Percentiles rank a stretch among this genome's conserved stretches.
These are phyloP conservation scores for Nomada fabriciana DNA, from an alignment of 2,888 invertebrate genomes.

Conservation along the genomic window DNA sequence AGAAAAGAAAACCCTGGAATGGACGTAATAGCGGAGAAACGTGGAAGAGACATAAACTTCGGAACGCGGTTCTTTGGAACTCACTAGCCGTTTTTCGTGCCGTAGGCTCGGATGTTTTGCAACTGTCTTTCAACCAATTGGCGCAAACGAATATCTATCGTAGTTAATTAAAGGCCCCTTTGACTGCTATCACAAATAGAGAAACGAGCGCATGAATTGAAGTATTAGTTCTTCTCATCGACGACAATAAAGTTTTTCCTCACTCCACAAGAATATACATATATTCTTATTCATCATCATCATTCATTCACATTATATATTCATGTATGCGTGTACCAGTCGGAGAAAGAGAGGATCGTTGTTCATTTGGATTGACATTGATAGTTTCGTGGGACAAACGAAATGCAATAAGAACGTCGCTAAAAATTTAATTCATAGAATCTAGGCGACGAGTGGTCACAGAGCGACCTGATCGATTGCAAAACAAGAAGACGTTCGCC, in stretches of 20 bases:
- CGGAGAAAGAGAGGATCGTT: conserved; percentile 38
- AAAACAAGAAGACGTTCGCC: background rate
- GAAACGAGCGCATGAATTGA: conserved; percentile 49
- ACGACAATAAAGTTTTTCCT: conserved; percentile 52
- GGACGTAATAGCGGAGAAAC: conserved; percentile 58
- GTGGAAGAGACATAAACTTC: conserved; percentile 53
- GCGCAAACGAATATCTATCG: conserved; percentile 57
- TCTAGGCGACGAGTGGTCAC: background rate
- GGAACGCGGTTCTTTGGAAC: conserved; percentile 64
- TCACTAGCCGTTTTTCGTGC: conserved; percentile 57
- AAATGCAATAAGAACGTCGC: background rate
- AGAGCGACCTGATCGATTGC: background rate
- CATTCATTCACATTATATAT: background rate
- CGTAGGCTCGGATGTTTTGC: conserved; percentile 64
- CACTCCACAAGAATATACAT: conserved; percentile 38
- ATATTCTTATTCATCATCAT: background rate
- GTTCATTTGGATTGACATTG: conserved; percentile 51
- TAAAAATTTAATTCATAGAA: conserved; percentile 2
- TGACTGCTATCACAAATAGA: conserved; percentile 68
- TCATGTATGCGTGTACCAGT: background rate
- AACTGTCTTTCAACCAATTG: conserved; percentile 36
- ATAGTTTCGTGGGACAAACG: conserved; percentile 34
- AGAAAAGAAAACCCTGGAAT: conserved; percentile 52
- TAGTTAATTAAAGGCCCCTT: conserved; percentile 67
- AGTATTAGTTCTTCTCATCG: conserved; percentile 51